Evolutionary conservation across 2,113 vertebrate species (phyloP).

Genomic region (Parus major): DNA sequence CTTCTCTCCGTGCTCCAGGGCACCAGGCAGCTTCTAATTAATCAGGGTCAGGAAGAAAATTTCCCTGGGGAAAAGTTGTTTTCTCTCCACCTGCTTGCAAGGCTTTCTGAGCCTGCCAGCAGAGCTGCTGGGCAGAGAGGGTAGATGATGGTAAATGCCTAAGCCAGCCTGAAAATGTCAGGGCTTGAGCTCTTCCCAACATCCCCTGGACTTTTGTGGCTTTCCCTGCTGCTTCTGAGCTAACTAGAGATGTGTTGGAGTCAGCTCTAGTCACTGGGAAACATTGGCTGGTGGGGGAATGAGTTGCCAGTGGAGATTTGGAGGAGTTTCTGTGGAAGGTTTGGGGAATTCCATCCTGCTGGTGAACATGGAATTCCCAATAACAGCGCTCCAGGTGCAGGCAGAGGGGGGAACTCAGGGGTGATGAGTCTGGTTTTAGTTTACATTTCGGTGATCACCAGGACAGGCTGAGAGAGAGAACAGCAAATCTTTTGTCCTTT

Average conservation of each 20-base stretch:
- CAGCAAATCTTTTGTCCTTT: too few relatives aligned
- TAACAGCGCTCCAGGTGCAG: background rate
- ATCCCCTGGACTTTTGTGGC: background rate
- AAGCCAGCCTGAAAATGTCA: background rate
- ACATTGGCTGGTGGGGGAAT: background rate
- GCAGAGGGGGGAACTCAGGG: background rate
- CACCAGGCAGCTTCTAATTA: constrained; percentile 14
- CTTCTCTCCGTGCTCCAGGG: constrained; percentile 5
- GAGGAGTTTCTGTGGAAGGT: background rate
- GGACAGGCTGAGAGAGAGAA: background rate
- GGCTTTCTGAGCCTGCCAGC: background rate
- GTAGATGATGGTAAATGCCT: background rate
- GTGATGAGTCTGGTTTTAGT: background rate
- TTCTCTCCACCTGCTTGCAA: background rate
- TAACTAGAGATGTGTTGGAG: background rate
- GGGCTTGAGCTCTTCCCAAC: background rate
- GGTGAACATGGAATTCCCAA: background rate
- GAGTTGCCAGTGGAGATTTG: background rate
- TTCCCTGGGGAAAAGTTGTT: background rate
- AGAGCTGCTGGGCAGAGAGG: background rate
- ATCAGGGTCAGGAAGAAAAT: constrained; percentile 21
- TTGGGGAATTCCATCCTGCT: background rate
- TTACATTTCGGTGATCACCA: fast-evolving
- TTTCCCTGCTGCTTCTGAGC: background rate
- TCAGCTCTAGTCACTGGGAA: background rate